Conservation (phyloP, 1,140 invertebrate genomes). For the Drosophila paulistorum region DNA sequence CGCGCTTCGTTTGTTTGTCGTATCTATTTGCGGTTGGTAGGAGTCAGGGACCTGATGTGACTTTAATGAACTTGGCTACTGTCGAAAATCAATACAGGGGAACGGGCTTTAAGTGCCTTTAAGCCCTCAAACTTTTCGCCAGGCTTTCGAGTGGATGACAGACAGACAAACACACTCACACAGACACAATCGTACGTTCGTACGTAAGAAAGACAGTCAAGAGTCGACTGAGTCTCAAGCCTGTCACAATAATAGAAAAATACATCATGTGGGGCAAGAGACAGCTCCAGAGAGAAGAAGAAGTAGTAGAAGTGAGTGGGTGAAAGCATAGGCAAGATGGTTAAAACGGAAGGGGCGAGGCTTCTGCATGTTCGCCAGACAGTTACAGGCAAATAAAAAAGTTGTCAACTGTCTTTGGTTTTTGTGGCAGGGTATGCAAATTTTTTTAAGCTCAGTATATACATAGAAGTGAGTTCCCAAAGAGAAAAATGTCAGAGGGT, state of each 20-base stretch:
- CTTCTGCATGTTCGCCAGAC: constrained; percentile 30
- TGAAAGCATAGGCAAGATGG: neutral
- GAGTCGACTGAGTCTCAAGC: constrained; percentile 28
- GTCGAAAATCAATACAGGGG: constrained; percentile 62
- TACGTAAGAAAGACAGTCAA: constrained; percentile 34
- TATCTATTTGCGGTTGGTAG: constrained; percentile 69
- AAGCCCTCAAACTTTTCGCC: constrained; percentile 31
- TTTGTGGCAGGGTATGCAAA: constrained; percentile 62
- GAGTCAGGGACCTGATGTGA: constrained; percentile 59
- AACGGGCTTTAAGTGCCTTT: constrained; percentile 52
- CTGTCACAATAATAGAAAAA: constrained; percentile 72
- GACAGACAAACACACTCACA: constrained; percentile 31
- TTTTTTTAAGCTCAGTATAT: constrained; percentile 25
- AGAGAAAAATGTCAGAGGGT: neutral
- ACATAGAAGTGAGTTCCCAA: constrained; percentile 8
- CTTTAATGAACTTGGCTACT: constrained; percentile 75
- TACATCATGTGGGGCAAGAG: constrained; percentile 24
- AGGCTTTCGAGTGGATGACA: constrained; percentile 25
- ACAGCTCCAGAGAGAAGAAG: neutral
- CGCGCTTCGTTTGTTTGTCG: constrained; percentile 53
- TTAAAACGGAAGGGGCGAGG: neutral
- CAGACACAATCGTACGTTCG: no score
- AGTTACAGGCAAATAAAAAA: constrained; percentile 55
- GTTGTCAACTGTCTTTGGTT: constrained; percentile 67
- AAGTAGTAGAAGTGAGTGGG: neutral